A percentile compares a stretch with the other conserved stretches of the same genome.
Evolutionary conservation across 2,888 invertebrate species (phyloP).

Genomic region (Lapara coniferarum): DNA sequence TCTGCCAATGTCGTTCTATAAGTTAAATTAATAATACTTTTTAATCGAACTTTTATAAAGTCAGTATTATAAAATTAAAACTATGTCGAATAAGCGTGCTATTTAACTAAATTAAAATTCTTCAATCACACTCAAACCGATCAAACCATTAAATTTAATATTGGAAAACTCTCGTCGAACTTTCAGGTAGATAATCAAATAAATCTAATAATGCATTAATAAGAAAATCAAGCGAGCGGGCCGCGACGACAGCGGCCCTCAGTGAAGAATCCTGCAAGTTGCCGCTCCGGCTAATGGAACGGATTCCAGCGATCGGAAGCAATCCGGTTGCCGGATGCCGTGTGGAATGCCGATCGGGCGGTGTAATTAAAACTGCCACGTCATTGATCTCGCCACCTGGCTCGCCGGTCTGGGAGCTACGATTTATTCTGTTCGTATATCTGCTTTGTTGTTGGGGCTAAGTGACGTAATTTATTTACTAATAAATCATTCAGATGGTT

Average conservation of each 20-base stretch:
- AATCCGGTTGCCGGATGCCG: conserved; percentile 51
- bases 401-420: conserved; percentile 46
- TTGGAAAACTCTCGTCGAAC: conserved; percentile 8
- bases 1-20: no score
- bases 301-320: conserved; percentile 65
- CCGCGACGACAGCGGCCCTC: conserved; percentile 43
- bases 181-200: conserved; percentile 38
- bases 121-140: not conserved
- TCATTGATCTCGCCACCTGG: conserved; percentile 65
- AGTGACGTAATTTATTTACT: not conserved
- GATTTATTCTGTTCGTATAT: conserved; percentile 10
- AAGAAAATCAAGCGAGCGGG: conserved; percentile 46
- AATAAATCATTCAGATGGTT: not conserved
- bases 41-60: no score
- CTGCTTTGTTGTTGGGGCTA: not conserved
- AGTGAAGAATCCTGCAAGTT: conserved; percentile 64
- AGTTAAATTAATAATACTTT: no score
- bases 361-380: conserved; percentile 75
- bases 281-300: conserved; percentile 63
- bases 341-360: conserved; percentile 68
- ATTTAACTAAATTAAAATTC: not conserved
- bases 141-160: not conserved
- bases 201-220: conserved; percentile 42
- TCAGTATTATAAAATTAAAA: not conserved
- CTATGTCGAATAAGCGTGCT: not conserved